These are phyloP conservation scores for Eospalax fontanierii DNA, from an alignment of 2,797 vertebrate genomes.

Conservation along the genomic window DNA sequence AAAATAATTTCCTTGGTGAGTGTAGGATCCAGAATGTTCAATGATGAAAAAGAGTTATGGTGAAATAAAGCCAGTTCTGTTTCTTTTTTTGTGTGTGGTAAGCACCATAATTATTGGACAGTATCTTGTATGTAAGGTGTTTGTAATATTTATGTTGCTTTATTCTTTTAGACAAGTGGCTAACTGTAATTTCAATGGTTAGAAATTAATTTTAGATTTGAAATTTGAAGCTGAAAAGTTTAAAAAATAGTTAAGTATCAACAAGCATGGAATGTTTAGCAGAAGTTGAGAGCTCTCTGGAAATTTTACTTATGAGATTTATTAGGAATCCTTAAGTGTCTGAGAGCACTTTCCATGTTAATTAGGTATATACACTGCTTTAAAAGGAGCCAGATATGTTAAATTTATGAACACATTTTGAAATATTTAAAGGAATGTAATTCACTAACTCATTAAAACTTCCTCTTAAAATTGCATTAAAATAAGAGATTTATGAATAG, in stretches of 20 bases:
- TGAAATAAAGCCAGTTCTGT: background rate
- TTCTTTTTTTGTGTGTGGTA: background rate
- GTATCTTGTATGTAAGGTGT: background rate
- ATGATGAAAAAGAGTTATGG: background rate
- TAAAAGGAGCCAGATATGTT: conserved; percentile 14
- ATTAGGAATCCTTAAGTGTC: background rate
- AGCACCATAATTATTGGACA: background rate
- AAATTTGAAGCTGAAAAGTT: conserved; percentile 4
- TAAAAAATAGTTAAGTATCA: background rate
- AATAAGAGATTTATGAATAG: conserved; percentile 5
- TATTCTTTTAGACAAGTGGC: background rate
- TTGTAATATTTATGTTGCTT: conserved; percentile 29
- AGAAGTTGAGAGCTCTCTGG: background rate
- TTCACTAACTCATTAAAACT: conserved; percentile 70
- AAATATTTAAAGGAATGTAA: conserved; percentile 71
- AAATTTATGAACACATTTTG: conserved; percentile 51
- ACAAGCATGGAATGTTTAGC: background rate
- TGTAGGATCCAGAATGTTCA: background rate
- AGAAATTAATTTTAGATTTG: conserved; percentile 45
- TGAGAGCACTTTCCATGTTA: background rate
- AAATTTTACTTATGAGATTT: conserved; percentile 35
- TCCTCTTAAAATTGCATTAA: conserved; percentile 44
- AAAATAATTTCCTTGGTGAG: background rate
- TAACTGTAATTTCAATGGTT: background rate
- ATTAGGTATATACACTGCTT: background rate